Evolutionary conservation across 2,113 vertebrate genomes (phyloP), one percentile per base, ranked within the genome.

Genomic region (Coturnix japonica): DNA sequence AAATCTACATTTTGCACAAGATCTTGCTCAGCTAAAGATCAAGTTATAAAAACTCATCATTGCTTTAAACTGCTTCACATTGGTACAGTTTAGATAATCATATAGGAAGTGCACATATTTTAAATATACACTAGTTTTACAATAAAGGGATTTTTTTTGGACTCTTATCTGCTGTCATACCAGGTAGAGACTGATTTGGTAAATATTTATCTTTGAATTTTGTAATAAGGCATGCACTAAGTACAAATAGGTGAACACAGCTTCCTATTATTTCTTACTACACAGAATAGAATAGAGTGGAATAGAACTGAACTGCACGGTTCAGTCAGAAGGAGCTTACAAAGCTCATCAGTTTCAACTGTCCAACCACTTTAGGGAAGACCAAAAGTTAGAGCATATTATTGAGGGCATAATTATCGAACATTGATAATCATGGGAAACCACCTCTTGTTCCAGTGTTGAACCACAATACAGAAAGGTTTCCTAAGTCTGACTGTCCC

Each of bases 1-100:
- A 93, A 93, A 96, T 95, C 91, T 89, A 82, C 95, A 94, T 93
- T 95, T 95, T 92, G 74, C 64, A 72, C 72, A 91, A 94, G 56
- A 93, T 90, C 87, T 91, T 90, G 22, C 67, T 93, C 67, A 61
- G 92, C 72, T 94, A 87, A 77, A 91, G 86, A 95, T 81, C 64
- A 69, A 82, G 73, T 89, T 91, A 80, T 64, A 91, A 89, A 93
- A 95, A 84, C 64, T 92, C 53, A 57, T 94, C n/a, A 51, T 77
- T 90, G 94, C 88, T 93, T 81, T 84, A 95, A 94, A 84, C 51
- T 80, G 46, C 35, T 43, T 87, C 43, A 71, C 89, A 94, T 80
- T 47, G 30, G 56, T 69, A 64, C 8, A 64, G 54, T 76, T 95
- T 92, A 77, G 74, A 93, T 90, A 25, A 30, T 26, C 71, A 43